These are phyloP conservation scores for Phenganax marumi DNA, from an alignment of 92 coral and sea anemone species.

Conservation along the genomic window DNA sequence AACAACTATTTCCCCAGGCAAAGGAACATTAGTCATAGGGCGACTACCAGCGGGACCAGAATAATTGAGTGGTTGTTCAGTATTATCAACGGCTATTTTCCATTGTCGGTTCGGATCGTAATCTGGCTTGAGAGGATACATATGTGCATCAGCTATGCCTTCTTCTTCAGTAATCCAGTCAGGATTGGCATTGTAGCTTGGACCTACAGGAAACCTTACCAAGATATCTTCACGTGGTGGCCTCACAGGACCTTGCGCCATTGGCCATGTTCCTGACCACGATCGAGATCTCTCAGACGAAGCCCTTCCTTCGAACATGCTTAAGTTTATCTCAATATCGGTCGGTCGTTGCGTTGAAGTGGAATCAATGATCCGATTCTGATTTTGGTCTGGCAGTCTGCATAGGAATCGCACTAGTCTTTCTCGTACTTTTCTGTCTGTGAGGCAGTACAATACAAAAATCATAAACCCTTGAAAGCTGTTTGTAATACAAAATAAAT, in stretches of 20 bases:
- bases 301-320: background rate
- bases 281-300: background rate
- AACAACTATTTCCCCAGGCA: slow-evolving; percentile 8
- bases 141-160: no score
- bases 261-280: slow-evolving; percentile 25
- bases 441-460: slow-evolving; percentile 91
- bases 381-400: slow-evolving; percentile 19
- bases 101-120: background rate
- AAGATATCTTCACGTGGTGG: background rate
- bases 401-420: slow-evolving; percentile 46
- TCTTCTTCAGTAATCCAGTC: background rate
- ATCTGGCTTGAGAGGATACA: background rate
- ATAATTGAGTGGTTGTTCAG: background rate
- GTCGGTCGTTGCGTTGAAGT: slow-evolving; percentile 31
- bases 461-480: slow-evolving; percentile 94
- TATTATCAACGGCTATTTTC: background rate
- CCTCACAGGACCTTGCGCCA: background rate
- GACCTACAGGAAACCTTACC: background rate
- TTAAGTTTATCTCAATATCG: slow-evolving; percentile 20
- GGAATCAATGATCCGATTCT: slow-evolving; percentile 20
- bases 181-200: background rate
- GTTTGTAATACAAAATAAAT: slow-evolving; percentile 77
- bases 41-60: slow-evolving; percentile 25
- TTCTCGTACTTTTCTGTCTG: slow-evolving; percentile 91
- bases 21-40: slow-evolving; percentile 16